phyloP scores from a whole-genome alignment of 2,888 invertebrate genomes.

The Sesia apiformis region DNA sequence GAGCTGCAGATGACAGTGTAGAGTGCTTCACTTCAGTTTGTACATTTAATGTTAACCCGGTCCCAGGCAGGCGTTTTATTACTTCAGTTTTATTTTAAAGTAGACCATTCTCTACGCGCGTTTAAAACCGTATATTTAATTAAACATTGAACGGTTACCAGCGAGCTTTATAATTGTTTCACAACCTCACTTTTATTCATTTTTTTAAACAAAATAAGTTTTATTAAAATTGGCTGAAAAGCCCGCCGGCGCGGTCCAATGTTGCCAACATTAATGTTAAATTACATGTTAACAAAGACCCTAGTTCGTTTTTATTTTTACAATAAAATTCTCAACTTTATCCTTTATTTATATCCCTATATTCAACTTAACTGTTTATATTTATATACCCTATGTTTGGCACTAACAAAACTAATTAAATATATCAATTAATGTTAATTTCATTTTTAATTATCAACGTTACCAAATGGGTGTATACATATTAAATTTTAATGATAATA shows the following conservation, averaged over 20 bases:
- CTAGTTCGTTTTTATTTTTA: slow-evolving; percentile 69
- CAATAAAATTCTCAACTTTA: slow-evolving; percentile 53
- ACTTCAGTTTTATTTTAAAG: slow-evolving; percentile 36
- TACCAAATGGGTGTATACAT: slow-evolving; percentile 21
- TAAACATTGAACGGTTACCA: slow-evolving; percentile 44
- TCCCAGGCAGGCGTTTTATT: slow-evolving; percentile 53
- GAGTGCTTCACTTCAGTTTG: slow-evolving; percentile 18
- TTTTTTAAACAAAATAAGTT: slow-evolving; percentile 53
- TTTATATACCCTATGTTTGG: slow-evolving; percentile 68
- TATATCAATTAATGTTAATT: slow-evolving; percentile 42
- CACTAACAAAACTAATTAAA: slow-evolving; percentile 69
- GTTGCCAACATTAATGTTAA: slow-evolving; percentile 41
- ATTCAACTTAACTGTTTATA: slow-evolving; percentile 55
- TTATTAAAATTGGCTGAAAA: slow-evolving; percentile 62
- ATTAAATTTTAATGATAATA: not conserved
- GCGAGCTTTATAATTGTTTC: slow-evolving; percentile 49
- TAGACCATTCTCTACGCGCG: slow-evolving; percentile 44
- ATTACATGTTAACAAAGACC: slow-evolving; percentile 59
- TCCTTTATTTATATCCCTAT: slow-evolving; percentile 56
- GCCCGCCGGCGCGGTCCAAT: slow-evolving; percentile 43
- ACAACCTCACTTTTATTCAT: slow-evolving; percentile 54
- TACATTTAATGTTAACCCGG: slow-evolving; percentile 45
- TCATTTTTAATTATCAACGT: slow-evolving; percentile 22
- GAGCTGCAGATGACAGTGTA: slow-evolving; percentile 4
- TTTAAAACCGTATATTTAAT: slow-evolving; percentile 49